Base-by-base conservation (phyloP, 2,797 vertebrate species). In the Trachops cirrhosus region DNA sequence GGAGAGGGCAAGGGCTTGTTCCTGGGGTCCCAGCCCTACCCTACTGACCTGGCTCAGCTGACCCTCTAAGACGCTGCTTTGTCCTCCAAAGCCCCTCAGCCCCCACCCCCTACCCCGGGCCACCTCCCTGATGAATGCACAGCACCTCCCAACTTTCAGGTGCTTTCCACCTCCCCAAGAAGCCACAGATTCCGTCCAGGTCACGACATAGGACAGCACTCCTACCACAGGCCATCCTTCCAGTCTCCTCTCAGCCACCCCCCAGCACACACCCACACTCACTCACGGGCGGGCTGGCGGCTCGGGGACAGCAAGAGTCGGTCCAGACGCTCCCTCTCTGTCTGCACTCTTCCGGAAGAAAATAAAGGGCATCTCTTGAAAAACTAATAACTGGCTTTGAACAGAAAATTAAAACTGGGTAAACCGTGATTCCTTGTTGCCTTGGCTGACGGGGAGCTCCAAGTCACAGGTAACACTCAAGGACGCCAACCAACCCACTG, bases 401-500 rank as follows among this genome's bases (percentile, higher is more conserved):
- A 64, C 39, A 44, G 77, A 39, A 68, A 4, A 44, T 37, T 19
- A 6, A 48, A 67, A 71, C 16, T 6, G 24, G 34, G 41, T 29
- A 34, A 62, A 46, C 59, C 32, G 24, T 32, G 52, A 85, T 59
- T 68, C 83, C 73, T 80, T 59, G 26, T 92, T 71, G 26, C 94
- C 80, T 92, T 80, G 87, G 75, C 48, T 93, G 64, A 18, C 32
- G 70, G 92, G 89, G 80, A 70, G 37, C 62, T 89, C 74, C 46
- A 41, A 86, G 54, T 67, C 70, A 57, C 73, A 39, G 18, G 48
- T 14, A 48, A 41, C 34, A 15, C 41, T n/a, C 50, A 37, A 77
- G 48, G 34, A 18, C 59, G 9, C 29, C 77, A 84, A 12, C 19
- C 19, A 64, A 37, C 6, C 79, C 62, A 9, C 19, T 19, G 57